Conservation (phyloP, 2,113 vertebrate genomes). For the Ptyas mucosa region DNA sequence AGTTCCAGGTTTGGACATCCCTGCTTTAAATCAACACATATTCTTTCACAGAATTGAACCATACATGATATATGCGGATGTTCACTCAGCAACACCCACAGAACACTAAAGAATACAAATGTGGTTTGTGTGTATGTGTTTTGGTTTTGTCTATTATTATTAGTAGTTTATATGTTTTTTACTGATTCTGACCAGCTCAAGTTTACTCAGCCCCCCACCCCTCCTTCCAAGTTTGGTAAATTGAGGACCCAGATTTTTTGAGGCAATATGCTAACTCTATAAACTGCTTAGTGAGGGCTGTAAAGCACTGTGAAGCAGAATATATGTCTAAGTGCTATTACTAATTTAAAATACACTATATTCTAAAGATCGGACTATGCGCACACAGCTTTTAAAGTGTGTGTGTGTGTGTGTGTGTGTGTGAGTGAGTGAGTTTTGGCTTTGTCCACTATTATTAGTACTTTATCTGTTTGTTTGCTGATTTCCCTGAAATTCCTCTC, state of each 20-base stretch:
- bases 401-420: no score
- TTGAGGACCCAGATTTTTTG: no score
- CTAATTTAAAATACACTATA: not conserved
- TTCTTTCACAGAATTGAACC: not conserved
- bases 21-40: not conserved
- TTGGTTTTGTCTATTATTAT: not conserved
- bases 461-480: not conserved
- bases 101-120: not conserved
- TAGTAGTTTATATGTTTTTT: not conserved
- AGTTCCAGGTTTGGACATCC: not conserved
- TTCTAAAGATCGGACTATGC: not conserved
- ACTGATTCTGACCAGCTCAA: no score
- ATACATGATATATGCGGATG: not conserved
- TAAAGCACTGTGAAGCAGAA: no score
- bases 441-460: not conserved
- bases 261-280: no score
- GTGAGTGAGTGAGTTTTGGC: not conserved
- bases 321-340: no score
- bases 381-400: no score
- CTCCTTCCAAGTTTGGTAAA: no score
- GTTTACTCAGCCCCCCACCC: no score
- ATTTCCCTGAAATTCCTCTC: not conserved
- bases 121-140: not conserved
- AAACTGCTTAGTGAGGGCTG: no score
- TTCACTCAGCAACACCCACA: not conserved